Base-by-base conservation (phyloP, 2,888 invertebrate genomes). In the Acanthosepion pharaonis region DNA sequence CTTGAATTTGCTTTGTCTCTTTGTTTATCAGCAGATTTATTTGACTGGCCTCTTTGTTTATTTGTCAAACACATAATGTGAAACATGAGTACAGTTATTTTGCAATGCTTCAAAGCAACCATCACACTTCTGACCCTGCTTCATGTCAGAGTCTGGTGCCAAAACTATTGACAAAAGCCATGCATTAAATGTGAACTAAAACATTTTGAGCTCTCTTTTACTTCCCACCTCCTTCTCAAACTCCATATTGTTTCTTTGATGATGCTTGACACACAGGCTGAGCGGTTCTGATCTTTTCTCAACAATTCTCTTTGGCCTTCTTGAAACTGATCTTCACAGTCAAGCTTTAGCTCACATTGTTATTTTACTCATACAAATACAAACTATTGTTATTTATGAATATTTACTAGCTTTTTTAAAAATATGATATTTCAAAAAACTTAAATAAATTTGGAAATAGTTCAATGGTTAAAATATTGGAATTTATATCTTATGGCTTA, bases 1-100 rank as follows among this genome's bases (percentile, higher is more conserved):
- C 78, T 78, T 78, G n/a, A 78, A 78, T 78, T 78, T 78, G n/a
- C 78, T 78, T 78, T 78, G 78, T 78, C 78, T 78, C 78, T 78
- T 33, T 78, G 78, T 78, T 78, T 78, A 78, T 78, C 78, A 78
- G 78, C 78, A 78, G 78, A 78, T 78, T 78, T 78, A 78, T 78
- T 78, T 78, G 78, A 78, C 78, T n/a, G n/a, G 78, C 78, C n/a
- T 15, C 78, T 78, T 78, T 78, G 78, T 78, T 78, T 78, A 78
- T 78, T 78, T 78, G 78, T 78, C 78, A 78, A 78, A 78, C 78
- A 78, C 78, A 78, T 78, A 78, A 78, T 78, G 78, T 78, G 78
- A 78, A 78, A 78, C 78, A 78, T n/a, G 78, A 78, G 78, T 78
- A 78, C 28, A 28, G 78, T 78, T 78, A n/a, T 78, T 78, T 78